phyloP scores from a whole-genome alignment of 1,140 invertebrate species.

The Scaptomyza pallida region DNA sequence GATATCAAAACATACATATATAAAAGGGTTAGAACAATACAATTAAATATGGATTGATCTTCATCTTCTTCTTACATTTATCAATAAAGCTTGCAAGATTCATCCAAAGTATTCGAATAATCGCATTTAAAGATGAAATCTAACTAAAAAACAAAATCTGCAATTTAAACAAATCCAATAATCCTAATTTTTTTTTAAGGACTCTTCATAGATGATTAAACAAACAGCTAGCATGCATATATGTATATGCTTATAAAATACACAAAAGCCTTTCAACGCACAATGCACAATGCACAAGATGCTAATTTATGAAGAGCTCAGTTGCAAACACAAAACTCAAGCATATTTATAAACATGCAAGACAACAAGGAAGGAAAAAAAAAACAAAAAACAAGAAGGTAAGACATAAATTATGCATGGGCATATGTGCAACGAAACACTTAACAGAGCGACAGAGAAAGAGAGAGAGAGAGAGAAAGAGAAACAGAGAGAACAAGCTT shows the following conservation, averaged over 20 bases:
- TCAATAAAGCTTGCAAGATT: too few relatives aligned
- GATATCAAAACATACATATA: not conserved
- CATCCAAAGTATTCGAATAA: too few relatives aligned
- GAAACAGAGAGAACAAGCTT: not conserved
- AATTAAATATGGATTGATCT: too few relatives aligned
- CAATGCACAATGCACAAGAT: constrained; percentile 27
- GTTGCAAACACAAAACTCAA: constrained; percentile 40
- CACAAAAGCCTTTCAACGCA: constrained; percentile 24
- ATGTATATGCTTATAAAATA: not conserved
- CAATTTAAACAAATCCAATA: too few relatives aligned
- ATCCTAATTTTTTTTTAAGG: too few relatives aligned
- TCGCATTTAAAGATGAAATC: too few relatives aligned
- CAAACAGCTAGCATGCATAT: not conserved
- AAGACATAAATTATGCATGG: constrained; percentile 67
- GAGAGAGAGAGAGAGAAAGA: not conserved
- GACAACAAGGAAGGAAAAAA: constrained; percentile 33
- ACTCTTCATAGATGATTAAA: not conserved
- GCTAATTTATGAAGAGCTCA: constrained; percentile 39
- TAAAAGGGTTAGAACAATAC: too few relatives aligned
- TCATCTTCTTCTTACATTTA: too few relatives aligned
- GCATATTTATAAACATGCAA: constrained; percentile 55
- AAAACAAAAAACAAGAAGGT: constrained; percentile 53
- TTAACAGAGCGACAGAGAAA: not conserved
- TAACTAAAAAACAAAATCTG: too few relatives aligned
- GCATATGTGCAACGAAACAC: constrained; percentile 46